Evolutionary conservation across 2,888 invertebrate species (phyloP).

Genomic region (Philaethria dido): DNA sequence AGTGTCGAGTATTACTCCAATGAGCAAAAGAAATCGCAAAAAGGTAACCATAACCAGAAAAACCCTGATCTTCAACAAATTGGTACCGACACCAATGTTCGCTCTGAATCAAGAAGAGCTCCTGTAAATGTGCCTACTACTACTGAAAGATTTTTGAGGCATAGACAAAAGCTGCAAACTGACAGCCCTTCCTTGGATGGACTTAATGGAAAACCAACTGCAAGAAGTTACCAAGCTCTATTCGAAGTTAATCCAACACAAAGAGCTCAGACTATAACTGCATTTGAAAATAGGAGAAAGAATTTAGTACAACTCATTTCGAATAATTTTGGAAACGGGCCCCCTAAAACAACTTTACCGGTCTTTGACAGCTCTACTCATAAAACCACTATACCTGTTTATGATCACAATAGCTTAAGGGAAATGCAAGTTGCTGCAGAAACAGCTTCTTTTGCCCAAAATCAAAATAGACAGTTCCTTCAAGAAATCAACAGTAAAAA

Average conservation of each 20-base stretch:
- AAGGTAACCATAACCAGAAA: conserved; percentile 65
- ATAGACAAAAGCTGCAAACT: conserved; percentile 65
- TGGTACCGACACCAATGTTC: conserved; percentile 59
- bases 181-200: conserved; percentile 52
- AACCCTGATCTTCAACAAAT: conserved; percentile 69
- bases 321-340: conserved; percentile 65
- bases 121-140: conserved; percentile 67
- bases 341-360: conserved; percentile 62
- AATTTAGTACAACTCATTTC: conserved; percentile 73
- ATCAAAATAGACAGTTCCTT: conserved; percentile 73
- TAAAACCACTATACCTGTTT: conserved; percentile 65
- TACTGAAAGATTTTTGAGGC: conserved; percentile 67
- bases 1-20: conserved; percentile 90
- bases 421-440: conserved; percentile 90
- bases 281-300: conserved; percentile 69
- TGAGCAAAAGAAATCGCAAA: conserved; percentile 84
- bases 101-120: conserved; percentile 67
- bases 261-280: conserved; percentile 63
- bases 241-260: conserved; percentile 68
- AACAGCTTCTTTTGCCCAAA: conserved; percentile 88
- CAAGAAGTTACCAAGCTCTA: conserved; percentile 68
- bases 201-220: conserved; percentile 59
- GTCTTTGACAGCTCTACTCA: conserved; percentile 68
- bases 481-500: conserved; percentile 73
- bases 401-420: conserved; percentile 71